Base-by-base conservation (phyloP, 2,113 vertebrate genomes). In the Callorhinus ursinus region DNA sequence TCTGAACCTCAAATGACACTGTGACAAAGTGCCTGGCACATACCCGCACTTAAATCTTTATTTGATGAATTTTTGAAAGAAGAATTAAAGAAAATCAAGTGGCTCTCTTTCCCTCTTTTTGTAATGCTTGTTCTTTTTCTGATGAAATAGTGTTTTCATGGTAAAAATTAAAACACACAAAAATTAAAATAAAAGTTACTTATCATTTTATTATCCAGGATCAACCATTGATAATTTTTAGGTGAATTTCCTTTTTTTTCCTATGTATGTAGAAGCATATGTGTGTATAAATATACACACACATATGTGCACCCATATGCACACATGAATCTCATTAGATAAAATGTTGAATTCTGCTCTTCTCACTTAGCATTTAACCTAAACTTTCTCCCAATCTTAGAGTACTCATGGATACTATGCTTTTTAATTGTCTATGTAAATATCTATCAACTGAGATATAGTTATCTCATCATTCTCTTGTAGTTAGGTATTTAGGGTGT, bases 141-240 rank as follows among this genome's bases (percentile, higher is more conserved):
- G 33, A 55, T 69, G 91, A 57, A 86, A 81, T 76, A 55, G 88
- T 69, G 1, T 61, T 81, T 95, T 95, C 22, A 36, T 39, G 18
- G 57, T 76, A 82, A 93, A 94, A 97, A 77, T 71, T 69, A 74
- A 71, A 77, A 90, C 7, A 46, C 8, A 55, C 69, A 57, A 55
- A 77, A 67, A 79, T 80, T 76, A 88, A 94, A 83, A 42, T 90
- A 82, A 95, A 69, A 87, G 71, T 55, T 33, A 33, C 4, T 46
- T 81, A 51, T 49, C 61, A 84, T 80, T 92, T 96, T 7, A 63
- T 72, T 36, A 71, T 11, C 18, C 26, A 77, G 2, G 9, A n/a
- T 61, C 65, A 90, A 95, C 39, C 8, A 69, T 26, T 76, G 8
- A n/a, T 82, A 61, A 72, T 9, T 6, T 89, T 51, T 80, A 71